Evolutionary conservation across 1,140 invertebrate species (phyloP), one percentile per base, ranked within the genome.

Genomic region (Musca vetustissima): DNA sequence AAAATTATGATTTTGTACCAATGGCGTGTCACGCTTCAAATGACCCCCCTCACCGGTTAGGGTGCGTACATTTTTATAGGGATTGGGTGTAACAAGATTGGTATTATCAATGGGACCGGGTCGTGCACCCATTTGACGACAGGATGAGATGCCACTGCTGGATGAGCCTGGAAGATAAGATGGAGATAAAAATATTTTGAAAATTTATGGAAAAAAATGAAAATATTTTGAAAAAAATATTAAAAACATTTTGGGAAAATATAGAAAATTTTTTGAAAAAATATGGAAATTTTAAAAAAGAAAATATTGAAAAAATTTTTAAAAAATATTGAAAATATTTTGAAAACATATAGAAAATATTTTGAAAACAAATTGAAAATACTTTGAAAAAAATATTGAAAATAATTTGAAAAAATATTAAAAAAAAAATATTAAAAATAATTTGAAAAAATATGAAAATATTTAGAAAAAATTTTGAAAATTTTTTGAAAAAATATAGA

Each of bases 11-110:
- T 88, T 88, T 79, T 91, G 87, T 11, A 88, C 86, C 53, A 95
- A 82, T 2, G 88, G 85, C 17, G 87, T 85, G 80, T 92, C 91
- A 66, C 87, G 85, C 69, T 90, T 89, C 64, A 96, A 84, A 74
- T 90, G 87, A 0, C 93, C 93, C 52, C 93, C 93, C 86, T 95
- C 94, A 69, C 91, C 92, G n/a, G 93, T 95, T 50, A 95, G 84
- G 9, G 91, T 87, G 15, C 73, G 75, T 9, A 79, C 76, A 75
- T 90, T 90, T 82, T 92, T 90, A 55, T 85, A 85, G 4, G 85
- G 77, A 75, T 88, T 85, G 50, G 85, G 82, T 2, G 86, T 86
- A 4, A 92, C 85, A 36, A 95, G 83, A 52, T 84, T 85, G 70
- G 86, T 85, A 81, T 94, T 95, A 77, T 94, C 91, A 64, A 95